Base-by-base conservation (phyloP, 2,888 invertebrate genomes). In the Nipponacmea schrenckii region DNA sequence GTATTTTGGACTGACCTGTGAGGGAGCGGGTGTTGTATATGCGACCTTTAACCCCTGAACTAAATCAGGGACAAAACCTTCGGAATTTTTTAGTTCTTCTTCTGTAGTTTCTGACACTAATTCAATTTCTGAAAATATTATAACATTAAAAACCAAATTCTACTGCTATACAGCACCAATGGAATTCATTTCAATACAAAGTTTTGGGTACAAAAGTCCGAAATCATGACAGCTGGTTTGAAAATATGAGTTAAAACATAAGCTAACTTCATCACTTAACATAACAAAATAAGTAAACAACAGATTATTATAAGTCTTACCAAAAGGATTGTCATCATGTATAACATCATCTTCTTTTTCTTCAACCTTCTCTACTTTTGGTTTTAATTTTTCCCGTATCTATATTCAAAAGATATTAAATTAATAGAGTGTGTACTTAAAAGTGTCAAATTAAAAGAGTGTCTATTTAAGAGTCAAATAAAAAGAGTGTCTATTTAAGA, bases 251-350 rank as follows among this genome's bases (percentile, higher is more conserved):
- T n/a, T n/a, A n/a, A n/a, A n/a, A n/a, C n/a, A n/a, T n/a, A n/a
- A n/a, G n/a, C n/a, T n/a, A n/a, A n/a, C n/a, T n/a, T n/a, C n/a
- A n/a, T 39, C 39, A 39, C 10, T 39, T 5, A 7, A 39, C 39
- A 39, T 5, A n/a, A n/a, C n/a, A n/a, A n/a, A n/a, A n/a, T n/a
- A 10, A 39, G 8, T 39, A 10, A 8, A 0, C 1, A 39, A 39
- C 10, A 39, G 8, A 39, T 8, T 5, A 1, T 7, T 7, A 26
- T 12, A 1, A 67, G 14, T 85, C 86, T 91, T 91, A 91, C 96
- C 96, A 95, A 96, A 98, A 68, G 95, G 94, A 88, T 98, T 98
- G 63, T 94, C 94, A 77, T 94, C 94, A 87, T 97, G 97, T 14
- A 95, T 80, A 20, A 83, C 69, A 80, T 92, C 92, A 4, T 90